These are phyloP conservation scores for Zaprionus nigranus DNA, from an alignment of 1,140 invertebrate species.

Conservation along the genomic window DNA sequence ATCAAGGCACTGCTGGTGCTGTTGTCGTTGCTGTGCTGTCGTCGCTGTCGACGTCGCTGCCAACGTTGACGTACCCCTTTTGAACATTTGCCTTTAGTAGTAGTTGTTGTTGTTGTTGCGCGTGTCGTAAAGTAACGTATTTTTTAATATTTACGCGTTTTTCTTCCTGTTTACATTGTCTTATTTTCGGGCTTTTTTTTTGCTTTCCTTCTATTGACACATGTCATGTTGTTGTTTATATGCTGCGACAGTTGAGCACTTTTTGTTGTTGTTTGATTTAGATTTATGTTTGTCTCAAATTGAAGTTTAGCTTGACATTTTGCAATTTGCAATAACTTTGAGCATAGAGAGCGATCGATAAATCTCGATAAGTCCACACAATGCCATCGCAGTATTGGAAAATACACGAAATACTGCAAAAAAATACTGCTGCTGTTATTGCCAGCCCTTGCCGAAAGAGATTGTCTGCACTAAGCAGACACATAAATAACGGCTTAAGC, in stretches of 20 bases:
- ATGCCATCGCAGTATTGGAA: constrained; percentile 18
- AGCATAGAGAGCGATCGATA: constrained; percentile 23
- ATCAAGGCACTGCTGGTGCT: constrained; percentile 45
- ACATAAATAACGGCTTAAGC: constrained; percentile 52
- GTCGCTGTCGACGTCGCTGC: constrained; percentile 31
- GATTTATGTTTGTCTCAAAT: constrained; percentile 48
- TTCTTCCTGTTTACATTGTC: constrained; percentile 59
- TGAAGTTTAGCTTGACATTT: constrained; percentile 60
- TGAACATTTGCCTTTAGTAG: constrained; percentile 1
- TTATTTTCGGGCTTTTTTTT: constrained; percentile 1
- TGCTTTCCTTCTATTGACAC: constrained; percentile 25
- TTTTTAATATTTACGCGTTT: constrained; percentile 70
- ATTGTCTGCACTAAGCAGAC: constrained; percentile 41
- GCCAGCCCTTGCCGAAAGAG: constrained; percentile 16
- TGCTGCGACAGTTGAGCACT: constrained; percentile 29
- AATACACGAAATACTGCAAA: neutral
- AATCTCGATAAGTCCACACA: constrained; percentile 18
- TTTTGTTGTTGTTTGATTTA: constrained; percentile 37
- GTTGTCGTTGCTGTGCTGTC: constrained; percentile 30
- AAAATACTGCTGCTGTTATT: constrained; percentile 8
- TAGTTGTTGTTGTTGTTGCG: constrained; percentile 20
- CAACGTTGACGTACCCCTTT: constrained; percentile 46
- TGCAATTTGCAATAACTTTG: constrained; percentile 77
- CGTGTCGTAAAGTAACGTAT: constrained; percentile 56
- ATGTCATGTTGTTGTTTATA: constrained; percentile 55